phyloP scores from a whole-genome alignment of 2,797 vertebrate genomes.

The Intellagama lesueurii region DNA sequence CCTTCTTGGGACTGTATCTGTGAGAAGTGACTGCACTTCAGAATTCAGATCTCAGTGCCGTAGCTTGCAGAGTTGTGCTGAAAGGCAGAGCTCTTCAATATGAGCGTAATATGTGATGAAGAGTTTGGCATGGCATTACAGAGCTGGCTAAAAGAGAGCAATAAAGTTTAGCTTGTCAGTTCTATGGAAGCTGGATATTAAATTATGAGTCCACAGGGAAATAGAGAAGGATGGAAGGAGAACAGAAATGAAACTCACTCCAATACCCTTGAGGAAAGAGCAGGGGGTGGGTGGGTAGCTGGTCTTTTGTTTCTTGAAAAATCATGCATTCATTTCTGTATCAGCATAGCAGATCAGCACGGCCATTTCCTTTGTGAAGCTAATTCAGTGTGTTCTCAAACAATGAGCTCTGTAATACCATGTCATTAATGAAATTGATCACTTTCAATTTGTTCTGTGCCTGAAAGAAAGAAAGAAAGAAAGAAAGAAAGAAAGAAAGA shows the following conservation, averaged over 20 bases:
- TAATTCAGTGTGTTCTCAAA: conserved; percentile 50
- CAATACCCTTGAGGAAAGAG: neutral
- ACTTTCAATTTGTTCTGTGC: conserved; percentile 50
- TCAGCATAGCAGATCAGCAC: conserved; percentile 22
- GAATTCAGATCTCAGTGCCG: neutral
- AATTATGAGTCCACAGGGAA: neutral
- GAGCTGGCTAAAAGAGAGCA: neutral
- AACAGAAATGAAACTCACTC: neutral
- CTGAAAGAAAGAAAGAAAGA: neutral
- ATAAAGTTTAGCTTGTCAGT: neutral
- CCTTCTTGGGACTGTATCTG: neutral
- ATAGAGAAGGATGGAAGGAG: no score
- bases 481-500: neutral
- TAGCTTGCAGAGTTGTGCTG: neutral
- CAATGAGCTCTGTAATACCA: conserved; percentile 33
- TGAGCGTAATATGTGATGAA: no score
- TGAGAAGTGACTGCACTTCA: neutral
- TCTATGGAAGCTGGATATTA: neutral
- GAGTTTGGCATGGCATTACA: neutral
- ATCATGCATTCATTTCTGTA: conserved; percentile 9
- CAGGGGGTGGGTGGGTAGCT: neutral
- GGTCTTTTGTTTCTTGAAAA: conserved; percentile 30
- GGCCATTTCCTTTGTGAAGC: conserved; percentile 42
- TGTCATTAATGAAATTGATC: conserved; percentile 41
- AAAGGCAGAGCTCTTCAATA: neutral